Evolutionary conservation across 1,140 invertebrate species (phyloP), one percentile per base, ranked within the genome.

Genomic region (Gryllus bimaculatus): DNA sequence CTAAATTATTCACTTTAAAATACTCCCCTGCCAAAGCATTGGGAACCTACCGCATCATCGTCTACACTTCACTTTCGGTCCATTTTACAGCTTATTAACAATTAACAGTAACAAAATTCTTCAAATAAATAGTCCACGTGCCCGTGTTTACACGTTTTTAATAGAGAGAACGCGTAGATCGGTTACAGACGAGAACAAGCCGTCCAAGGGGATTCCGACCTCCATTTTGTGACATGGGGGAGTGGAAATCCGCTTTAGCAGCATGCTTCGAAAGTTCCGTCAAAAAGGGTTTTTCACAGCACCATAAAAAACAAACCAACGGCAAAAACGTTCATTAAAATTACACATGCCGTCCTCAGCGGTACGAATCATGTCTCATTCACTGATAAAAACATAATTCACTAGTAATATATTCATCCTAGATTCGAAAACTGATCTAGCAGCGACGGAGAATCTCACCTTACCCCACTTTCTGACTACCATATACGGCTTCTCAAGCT

Each of bases 221-320:
- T 86, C 87, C 87, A 88, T 88, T 88, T 88, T 88, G 87, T 87
- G 84, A 85, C 84, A 86, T 86, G 86, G 87, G 87, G 87, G 87
- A 88, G 87, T 87, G 87, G 86, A 87, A 86, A 84, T 86, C 84
- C 85, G 84, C 86, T 86, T 83, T 54, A 47, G 79, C 84, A 85
- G 86, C 85, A 86, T 86, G 86, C 84, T 85, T 83, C 83, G 83
- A 85, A 85, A 86, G 85, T 84, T 82, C 85, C 85, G 85, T 85
- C 84, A 85, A 86, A 85, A 83, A 81, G 82, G 83, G 75, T 79
- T 75, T 79, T 76, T 18, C 48, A 73, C 79, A 26, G 48, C 73
- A 74, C 49, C 73, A 66, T 18, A 21, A 48, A 77, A 18, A 47
- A 73, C 79, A 21, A 77, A 47, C 66, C 20, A 54, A 48, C n/a